These are phyloP conservation scores for Clarias batrachus DNA, from an alignment of 2,113 vertebrate species.

Conservation along the genomic window DNA sequence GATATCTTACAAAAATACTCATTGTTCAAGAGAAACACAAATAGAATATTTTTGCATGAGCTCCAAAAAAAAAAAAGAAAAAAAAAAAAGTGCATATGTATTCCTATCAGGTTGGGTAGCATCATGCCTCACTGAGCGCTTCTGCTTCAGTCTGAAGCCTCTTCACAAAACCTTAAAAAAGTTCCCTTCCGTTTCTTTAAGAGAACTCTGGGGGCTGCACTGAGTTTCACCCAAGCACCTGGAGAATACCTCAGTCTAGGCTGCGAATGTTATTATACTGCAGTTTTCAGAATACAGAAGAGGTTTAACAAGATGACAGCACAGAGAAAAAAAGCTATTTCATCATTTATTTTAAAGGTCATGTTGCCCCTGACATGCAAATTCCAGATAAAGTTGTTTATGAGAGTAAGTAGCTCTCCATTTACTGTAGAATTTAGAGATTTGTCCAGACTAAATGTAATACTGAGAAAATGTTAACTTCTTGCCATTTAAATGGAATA, in stretches of 20 bases:
- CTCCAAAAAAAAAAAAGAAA: too few relatives aligned
- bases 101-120: background rate
- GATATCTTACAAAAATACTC: background rate
- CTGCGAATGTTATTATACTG: background rate
- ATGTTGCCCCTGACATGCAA: background rate
- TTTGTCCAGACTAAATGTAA: background rate
- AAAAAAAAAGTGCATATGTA: background rate
- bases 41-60: background rate
- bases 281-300: background rate
- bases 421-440: background rate
- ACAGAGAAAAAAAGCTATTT: background rate
- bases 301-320: background rate
- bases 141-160: constrained; percentile 64
- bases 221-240: background rate
- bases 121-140: constrained; percentile 59
- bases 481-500: background rate
- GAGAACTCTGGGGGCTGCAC: constrained; percentile 55
- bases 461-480: background rate
- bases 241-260: background rate
- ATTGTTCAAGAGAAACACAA: background rate
- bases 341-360: background rate
- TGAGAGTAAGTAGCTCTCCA: background rate
- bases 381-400: background rate
- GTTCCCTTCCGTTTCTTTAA: constrained; percentile 54
- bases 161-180: constrained; percentile 59